Evolutionary conservation across 1,140 invertebrate species (phyloP), one percentile per base, ranked within the genome.

Genomic region (Drosophila sproati): DNA sequence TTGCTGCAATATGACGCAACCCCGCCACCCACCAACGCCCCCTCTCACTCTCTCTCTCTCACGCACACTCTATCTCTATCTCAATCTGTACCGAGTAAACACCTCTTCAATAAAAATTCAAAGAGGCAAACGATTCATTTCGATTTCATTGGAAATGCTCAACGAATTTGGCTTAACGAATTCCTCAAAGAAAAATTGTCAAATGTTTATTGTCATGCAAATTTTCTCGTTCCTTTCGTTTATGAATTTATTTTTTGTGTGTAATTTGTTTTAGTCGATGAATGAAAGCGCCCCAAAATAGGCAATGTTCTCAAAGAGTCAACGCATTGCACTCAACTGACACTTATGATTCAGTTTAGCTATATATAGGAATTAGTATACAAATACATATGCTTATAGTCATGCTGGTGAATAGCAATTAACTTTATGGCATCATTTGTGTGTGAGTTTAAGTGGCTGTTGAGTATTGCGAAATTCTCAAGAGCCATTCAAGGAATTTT

Each of bases 281-380:
- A 76, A 76, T 72, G 73, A 76, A 56, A 55, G 63, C 67, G 41
- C 57, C 55, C 76, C 70, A 74, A 80, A 78, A 80, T 80, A 74
- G 66, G 78, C 60, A 74, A 78, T 71, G 51, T 50, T 35, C 66
- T 43, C 41, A 35, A 39, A 8, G 8, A 29, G 29, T 20, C 20
- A 28, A 28, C 57, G 12, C 29, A 60, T 37, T 50, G 54, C 34
- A 52, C 8, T 45, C 56, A 50, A 59, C 20, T 20, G 20, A 54
- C 68, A 69, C 72, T 51, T 73, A 80, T 88, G 82, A 88, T 55
- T 87, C 82, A 87, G 80, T 73, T 55, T 12, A 28, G 29, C 57
- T 56, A 54, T 50, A 69, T 63, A n/a, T 57, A 62, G 43, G 50
- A 68, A 8, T 32, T 1, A 28, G 32, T 39, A 57, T 37, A 7